phyloP scores from a whole-genome alignment of 2,113 vertebrate species.

The Gavialis gangeticus region DNA sequence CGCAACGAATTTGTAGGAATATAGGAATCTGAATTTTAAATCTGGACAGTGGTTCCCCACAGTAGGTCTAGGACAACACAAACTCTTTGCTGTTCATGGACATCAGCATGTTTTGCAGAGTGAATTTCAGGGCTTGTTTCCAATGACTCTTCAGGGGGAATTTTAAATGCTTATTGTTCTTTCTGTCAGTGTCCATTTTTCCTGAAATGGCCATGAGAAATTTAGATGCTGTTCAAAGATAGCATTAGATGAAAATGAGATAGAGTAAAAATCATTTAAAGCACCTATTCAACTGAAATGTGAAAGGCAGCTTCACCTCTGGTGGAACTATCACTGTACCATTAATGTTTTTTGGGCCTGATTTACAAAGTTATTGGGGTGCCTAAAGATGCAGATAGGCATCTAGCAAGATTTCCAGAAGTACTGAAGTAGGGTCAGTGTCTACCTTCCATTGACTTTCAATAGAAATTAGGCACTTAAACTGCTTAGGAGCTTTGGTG shows the following conservation, averaged over 20 bases:
- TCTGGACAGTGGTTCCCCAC: not conserved
- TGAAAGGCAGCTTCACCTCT: not conserved
- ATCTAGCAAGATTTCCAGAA: not conserved
- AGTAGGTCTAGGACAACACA: not conserved
- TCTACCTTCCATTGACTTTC: too few species aligned
- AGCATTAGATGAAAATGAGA: not conserved
- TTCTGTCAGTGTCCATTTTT: not conserved
- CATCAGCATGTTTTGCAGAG: not conserved
- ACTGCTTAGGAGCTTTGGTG: constrained; percentile 13
- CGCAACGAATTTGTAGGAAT: not conserved
- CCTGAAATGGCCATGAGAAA: not conserved
- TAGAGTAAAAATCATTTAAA: not conserved
- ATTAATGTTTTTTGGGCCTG: not conserved
- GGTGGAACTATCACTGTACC: not conserved
- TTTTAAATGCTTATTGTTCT: not conserved
- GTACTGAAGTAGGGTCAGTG: not conserved
- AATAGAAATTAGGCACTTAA: not conserved
- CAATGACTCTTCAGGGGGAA: not conserved
- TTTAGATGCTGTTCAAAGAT: not conserved
- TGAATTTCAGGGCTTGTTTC: not conserved
- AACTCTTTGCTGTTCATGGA: not conserved
- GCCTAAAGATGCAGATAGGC: not conserved
- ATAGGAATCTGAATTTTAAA: not conserved
- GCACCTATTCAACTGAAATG: not conserved
- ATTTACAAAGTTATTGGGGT: not conserved